These are phyloP conservation scores for Argentina silus DNA, from an alignment of 2,797 vertebrate species.

Conservation along the genomic window DNA sequence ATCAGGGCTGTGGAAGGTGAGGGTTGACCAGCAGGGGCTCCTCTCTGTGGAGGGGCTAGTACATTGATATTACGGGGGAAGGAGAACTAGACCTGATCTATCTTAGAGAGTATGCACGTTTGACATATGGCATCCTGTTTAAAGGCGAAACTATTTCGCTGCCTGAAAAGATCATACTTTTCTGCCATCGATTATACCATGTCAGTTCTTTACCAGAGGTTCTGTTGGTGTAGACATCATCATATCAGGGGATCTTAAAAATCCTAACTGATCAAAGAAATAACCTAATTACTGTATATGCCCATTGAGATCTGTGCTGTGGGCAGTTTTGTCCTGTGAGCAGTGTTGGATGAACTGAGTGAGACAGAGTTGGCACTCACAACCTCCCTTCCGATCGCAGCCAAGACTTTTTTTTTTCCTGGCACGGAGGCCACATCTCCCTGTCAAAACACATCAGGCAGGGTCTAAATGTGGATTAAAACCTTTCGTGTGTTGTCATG, in stretches of 20 bases:
- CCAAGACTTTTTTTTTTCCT: conserved; percentile 26
- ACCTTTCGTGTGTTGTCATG: conserved; percentile 48
- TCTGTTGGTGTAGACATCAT: not conserved
- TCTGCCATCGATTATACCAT: not conserved
- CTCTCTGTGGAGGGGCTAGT: conserved; percentile 24
- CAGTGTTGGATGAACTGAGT: conserved; percentile 5
- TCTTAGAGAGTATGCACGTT: conserved; percentile 22
- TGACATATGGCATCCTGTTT: not conserved
- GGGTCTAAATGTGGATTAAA: conserved; percentile 53
- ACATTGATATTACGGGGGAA: conserved; percentile 27
- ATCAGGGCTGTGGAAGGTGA: conserved; percentile 57
- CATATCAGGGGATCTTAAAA: not conserved
- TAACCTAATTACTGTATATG: not conserved
- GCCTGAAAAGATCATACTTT: not conserved
- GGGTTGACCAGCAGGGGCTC: conserved; percentile 54
- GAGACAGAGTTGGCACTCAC: conserved; percentile 21
- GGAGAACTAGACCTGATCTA: conserved; percentile 22
- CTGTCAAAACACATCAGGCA: conserved; percentile 58
- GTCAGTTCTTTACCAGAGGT: conserved; percentile 20
- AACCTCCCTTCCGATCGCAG: conserved; percentile 27
- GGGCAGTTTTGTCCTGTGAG: not conserved
- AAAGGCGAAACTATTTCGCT: conserved; percentile 1
- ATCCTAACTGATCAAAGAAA: conserved; percentile 23
- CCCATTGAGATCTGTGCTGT: conserved; percentile 30
- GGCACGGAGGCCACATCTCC: conserved; percentile 40